Conservation (phyloP, 2,888 invertebrate genomes). For the Diarsia dahlii region DNA sequence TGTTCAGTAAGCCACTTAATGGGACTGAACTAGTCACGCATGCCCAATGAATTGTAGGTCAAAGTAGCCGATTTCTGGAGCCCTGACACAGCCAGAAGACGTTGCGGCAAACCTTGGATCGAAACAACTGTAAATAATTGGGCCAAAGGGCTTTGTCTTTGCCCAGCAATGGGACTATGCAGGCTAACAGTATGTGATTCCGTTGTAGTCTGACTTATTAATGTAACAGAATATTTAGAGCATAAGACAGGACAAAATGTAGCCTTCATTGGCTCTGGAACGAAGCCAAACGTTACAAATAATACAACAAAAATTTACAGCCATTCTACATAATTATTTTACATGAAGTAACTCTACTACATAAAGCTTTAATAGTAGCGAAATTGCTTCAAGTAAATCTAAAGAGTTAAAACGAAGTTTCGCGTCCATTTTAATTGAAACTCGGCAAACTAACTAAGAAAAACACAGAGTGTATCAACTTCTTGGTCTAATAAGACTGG, state of each 20-base stretch:
- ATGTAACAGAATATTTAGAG: not conserved
- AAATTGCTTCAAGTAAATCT: conserved; percentile 47
- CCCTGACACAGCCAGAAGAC: too few relatives aligned
- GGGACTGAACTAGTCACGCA: too few relatives aligned
- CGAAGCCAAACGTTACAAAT: conserved; percentile 17
- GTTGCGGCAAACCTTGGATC: too few relatives aligned
- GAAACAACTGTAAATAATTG: too few relatives aligned
- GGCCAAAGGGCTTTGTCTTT: too few relatives aligned
- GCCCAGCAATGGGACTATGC: too few relatives aligned
- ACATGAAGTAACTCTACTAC: conserved; percentile 35
- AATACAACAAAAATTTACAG: conserved; percentile 4
- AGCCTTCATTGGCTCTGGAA: conserved; percentile 12
- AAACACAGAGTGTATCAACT: conserved; percentile 38
- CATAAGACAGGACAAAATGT: not conserved
- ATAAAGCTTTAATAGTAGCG: conserved; percentile 24
- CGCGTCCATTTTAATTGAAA: conserved; percentile 50
- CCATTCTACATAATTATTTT: conserved; percentile 41
- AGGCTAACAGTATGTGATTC: too few relatives aligned
- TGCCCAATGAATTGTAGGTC: too few relatives aligned
- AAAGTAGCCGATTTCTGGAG: too few relatives aligned
- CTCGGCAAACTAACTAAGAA: conserved; percentile 45
- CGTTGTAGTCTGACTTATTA: not conserved
- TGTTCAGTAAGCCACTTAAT: too few relatives aligned
- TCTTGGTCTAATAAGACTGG: conserved; percentile 4
- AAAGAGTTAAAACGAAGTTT: conserved; percentile 47